A percentile compares a stretch with the other conserved stretches of the same genome.
Conservation (phyloP, 2,888 invertebrate species). For the Pilophorus perplexus region DNA sequence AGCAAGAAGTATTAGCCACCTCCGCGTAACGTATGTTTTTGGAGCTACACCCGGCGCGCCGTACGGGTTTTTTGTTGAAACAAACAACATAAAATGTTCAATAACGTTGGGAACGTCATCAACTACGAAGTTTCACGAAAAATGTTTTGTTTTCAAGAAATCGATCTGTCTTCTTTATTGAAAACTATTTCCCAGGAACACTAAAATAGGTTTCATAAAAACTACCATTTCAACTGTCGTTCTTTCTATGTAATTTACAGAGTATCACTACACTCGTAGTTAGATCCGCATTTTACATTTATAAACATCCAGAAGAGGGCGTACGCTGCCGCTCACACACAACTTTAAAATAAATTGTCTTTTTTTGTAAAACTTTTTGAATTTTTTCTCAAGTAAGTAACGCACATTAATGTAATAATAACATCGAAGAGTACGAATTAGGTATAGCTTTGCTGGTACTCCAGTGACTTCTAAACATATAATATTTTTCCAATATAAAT, state of each 20-base stretch:
- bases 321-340: constrained; percentile 42
- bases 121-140: no score
- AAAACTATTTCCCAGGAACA: no score
- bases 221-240: no score
- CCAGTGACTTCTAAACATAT: constrained; percentile 41
- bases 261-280: constrained; percentile 42
- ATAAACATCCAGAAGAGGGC: constrained; percentile 44
- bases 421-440: constrained; percentile 43
- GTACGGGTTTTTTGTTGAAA: no score
- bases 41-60: no score
- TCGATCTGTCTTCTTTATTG: no score
- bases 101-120: no score
- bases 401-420: constrained; percentile 45
- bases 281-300: constrained; percentile 43
- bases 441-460: constrained; percentile 41
- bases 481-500: constrained; percentile 39
- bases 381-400: constrained; percentile 41
- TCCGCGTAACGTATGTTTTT: no score
- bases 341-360: constrained; percentile 45
- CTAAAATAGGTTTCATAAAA: no score
- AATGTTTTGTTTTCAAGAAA: no score
- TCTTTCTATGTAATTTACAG: constrained; percentile 43
- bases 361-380: constrained; percentile 29
- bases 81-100: no score
- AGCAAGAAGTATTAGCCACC: no score